Conservation (phyloP, 2,113 vertebrate species). For the Rhea americana region DNA sequence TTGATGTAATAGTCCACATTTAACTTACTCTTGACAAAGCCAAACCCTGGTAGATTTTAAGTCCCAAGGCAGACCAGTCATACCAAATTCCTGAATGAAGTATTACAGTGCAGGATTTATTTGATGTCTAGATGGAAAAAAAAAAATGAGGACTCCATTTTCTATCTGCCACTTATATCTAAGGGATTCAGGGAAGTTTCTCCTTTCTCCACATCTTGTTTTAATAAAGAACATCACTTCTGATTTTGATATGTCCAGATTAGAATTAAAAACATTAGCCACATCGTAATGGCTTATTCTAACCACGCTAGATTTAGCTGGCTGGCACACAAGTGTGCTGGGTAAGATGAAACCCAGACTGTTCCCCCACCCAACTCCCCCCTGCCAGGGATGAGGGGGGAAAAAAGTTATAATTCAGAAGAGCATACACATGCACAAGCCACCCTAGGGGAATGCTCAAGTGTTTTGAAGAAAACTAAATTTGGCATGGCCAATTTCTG, state of each 20-base stretch:
- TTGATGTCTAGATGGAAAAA: not conserved
- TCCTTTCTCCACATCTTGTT: not conserved
- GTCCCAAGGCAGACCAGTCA: not conserved
- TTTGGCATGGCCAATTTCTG: constrained; percentile 40
- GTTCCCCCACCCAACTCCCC: not conserved
- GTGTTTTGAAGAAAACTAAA: constrained; percentile 18
- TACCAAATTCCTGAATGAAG: not conserved
- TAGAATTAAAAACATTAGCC: not conserved
- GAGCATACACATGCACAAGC: not conserved
- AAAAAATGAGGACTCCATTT: not conserved
- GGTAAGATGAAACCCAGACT: not conserved
- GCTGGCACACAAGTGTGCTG: not conserved
- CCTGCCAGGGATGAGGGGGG: not conserved
- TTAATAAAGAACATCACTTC: rapidly evolving
- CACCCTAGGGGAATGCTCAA: not conserved
- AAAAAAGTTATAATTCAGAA: not conserved
- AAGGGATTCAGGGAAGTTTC: not conserved
- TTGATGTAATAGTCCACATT: not conserved
- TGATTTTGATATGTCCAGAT: not conserved
- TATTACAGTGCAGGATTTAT: not conserved
- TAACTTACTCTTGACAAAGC: not conserved
- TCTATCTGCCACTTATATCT: not conserved
- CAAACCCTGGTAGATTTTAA: rapidly evolving
- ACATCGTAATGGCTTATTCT: not conserved
- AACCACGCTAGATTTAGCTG: not conserved